These are phyloP conservation scores for Aurelia coerulea DNA, from an alignment of 30 jellyfish, hydroid and myxozoan genomes.

Conservation along the genomic window DNA sequence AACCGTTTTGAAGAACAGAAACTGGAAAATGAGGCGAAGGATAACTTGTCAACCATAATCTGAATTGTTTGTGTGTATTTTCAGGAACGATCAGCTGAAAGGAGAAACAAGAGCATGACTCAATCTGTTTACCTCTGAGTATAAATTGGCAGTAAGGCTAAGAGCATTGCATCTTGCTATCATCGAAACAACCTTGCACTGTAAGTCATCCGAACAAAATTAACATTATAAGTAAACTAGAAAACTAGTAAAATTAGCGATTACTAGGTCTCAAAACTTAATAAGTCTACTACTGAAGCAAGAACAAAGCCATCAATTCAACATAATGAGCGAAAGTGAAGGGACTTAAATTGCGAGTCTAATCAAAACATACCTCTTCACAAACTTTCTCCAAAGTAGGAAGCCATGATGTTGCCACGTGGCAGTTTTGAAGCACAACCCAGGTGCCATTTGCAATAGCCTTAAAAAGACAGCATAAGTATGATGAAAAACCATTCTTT, in stretches of 20 bases:
- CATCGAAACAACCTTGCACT: too few relatives aligned
- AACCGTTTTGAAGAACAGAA: slow-evolving; percentile 68
- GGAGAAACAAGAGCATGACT: neutral
- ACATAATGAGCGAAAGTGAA: too few relatives aligned
- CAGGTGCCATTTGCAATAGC: slow-evolving; percentile 66
- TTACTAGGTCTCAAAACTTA: neutral
- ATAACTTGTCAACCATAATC: slow-evolving; percentile 70
- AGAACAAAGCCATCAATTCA: too few relatives aligned
- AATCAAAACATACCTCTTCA: slow-evolving; percentile 38
- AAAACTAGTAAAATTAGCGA: too few relatives aligned
- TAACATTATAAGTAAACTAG: too few relatives aligned
- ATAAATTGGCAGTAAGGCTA: too few relatives aligned
- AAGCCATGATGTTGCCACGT: slow-evolving; percentile 72
- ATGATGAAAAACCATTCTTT: neutral
- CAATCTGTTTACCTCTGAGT: too few relatives aligned
- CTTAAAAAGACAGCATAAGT: neutral
- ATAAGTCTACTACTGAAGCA: too few relatives aligned
- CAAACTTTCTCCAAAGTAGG: slow-evolving; percentile 66
- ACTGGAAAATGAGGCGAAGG: slow-evolving; percentile 68
- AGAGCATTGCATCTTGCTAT: too few relatives aligned
- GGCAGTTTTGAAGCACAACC: slow-evolving; percentile 76
- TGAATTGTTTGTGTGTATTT: slow-evolving; percentile 52
- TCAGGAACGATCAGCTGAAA: slow-evolving; percentile 48
- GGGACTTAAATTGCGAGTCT: too few relatives aligned
- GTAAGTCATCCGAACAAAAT: too few relatives aligned